Conservation (phyloP, 2,888 invertebrate species). For the Anorthoa munda region DNA sequence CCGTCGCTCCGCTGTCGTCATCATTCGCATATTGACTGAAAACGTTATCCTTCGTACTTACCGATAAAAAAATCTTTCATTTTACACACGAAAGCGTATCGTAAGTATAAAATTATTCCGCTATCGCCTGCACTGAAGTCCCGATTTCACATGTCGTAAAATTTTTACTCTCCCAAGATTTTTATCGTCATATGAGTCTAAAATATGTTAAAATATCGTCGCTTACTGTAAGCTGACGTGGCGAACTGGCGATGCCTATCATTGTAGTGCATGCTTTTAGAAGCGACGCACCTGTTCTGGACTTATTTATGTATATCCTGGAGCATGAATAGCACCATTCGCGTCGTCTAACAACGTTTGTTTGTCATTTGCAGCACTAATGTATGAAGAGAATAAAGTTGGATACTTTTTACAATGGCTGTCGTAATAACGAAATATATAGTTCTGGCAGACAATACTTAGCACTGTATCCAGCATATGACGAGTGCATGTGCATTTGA, state of each 20-base stretch:
- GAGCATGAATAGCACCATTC: constrained; percentile 70
- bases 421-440: background rate
- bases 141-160: constrained; percentile 82
- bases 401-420: background rate
- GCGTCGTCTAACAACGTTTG: constrained; percentile 68
- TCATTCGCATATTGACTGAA: constrained; percentile 72
- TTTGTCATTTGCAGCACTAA: constrained; percentile 67
- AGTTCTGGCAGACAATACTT: background rate
- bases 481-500: background rate
- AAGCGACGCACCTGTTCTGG: constrained; percentile 80
- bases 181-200: constrained; percentile 76
- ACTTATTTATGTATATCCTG: constrained; percentile 80
- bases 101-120: constrained; percentile 79
- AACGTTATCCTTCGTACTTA: constrained; percentile 70
- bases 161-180: constrained; percentile 78
- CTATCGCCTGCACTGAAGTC: constrained; percentile 76
- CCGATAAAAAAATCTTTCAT: constrained; percentile 77
- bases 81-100: constrained; percentile 77
- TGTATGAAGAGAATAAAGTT: constrained; percentile 38
- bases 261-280: constrained; percentile 76
- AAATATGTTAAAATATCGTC: constrained; percentile 77
- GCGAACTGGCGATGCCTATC: constrained; percentile 75
- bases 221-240: constrained; percentile 70
- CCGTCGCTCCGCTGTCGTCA: constrained; percentile 50
- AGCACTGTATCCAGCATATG: background rate